Percentiles rank a stretch among this genome's conserved stretches.
Evolutionary conservation across 1,140 invertebrate species (phyloP).

Genomic region (Phymastichus coffea): DNA sequence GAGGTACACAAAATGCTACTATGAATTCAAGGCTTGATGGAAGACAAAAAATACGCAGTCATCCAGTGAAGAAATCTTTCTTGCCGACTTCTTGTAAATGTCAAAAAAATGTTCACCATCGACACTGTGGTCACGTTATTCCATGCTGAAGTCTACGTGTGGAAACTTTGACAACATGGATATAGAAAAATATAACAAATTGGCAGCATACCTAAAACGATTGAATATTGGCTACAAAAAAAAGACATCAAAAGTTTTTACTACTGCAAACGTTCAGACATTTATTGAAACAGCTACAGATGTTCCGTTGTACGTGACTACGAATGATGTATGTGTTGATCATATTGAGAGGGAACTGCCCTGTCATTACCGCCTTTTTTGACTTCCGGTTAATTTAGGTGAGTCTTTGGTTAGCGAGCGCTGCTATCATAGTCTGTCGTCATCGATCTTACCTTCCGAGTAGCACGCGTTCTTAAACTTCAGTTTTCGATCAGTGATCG

Average conservation of each 20-base stretch:
- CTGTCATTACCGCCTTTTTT: too few species aligned
- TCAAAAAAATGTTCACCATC: constrained; percentile 32
- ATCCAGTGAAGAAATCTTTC: constrained; percentile 33
- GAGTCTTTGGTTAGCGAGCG: too few species aligned
- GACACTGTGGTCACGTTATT: constrained; percentile 30
- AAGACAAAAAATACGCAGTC: constrained; percentile 27
- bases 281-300: constrained; percentile 16
- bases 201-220: constrained; percentile 11
- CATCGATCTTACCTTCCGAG: too few species aligned
- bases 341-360: too few species aligned
- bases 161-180: constrained; percentile 28
- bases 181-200: constrained; percentile 18
- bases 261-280: constrained; percentile 5
- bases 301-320: too few species aligned
- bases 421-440: too few species aligned
- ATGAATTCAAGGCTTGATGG: constrained; percentile 19
- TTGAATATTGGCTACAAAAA: background rate
- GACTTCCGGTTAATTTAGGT: too few species aligned
- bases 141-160: constrained; percentile 23
- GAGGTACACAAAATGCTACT: constrained; percentile 11
- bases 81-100: constrained; percentile 37
- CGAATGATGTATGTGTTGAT: too few species aligned
- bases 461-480: too few species aligned
- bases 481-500: too few species aligned
- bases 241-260: constrained; percentile 25